Conservation (phyloP, 1,140 invertebrate genomes). For the Philaenus spumarius region DNA sequence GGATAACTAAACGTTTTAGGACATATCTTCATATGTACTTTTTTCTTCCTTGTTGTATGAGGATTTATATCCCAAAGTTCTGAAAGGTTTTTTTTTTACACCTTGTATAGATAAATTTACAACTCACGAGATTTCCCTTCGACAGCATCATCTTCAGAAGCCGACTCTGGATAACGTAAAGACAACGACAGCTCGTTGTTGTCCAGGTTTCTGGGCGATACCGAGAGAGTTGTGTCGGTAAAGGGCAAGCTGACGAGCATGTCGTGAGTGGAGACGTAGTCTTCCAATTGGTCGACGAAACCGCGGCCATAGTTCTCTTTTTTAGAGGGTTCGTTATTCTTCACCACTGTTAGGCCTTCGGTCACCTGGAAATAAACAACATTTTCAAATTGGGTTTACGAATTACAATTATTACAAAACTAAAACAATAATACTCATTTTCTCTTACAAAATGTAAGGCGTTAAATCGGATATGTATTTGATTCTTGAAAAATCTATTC, state of each 20-base stretch:
- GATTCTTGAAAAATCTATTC: no score
- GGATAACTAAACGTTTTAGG: no score
- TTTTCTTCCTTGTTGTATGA: no score
- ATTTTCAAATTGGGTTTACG: no score
- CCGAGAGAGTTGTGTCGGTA: conserved; percentile 60
- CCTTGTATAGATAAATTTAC: no score
- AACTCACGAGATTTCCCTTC: conserved; percentile 18
- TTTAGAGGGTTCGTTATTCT: conserved; percentile 53
- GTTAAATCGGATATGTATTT: no score
- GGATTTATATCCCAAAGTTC: no score
- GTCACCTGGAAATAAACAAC: conserved; percentile 49
- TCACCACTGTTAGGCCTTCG: conserved; percentile 62
- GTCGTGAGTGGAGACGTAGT: conserved; percentile 66
- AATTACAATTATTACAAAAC: no score
- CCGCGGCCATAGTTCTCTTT: conserved; percentile 39
- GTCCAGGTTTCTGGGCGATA: conserved; percentile 66
- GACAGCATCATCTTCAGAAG: neutral
- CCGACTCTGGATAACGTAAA: neutral
- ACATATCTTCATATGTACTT: no score
- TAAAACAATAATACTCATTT: no score
- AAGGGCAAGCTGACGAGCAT: conserved; percentile 63
- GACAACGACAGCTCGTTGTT: conserved; percentile 47
- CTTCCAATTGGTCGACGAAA: conserved; percentile 59
- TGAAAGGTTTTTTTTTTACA: no score
- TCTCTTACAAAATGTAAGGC: no score